phyloP scores from a whole-genome alignment of 2,888 invertebrate species.

The Julus scanicus region DNA sequence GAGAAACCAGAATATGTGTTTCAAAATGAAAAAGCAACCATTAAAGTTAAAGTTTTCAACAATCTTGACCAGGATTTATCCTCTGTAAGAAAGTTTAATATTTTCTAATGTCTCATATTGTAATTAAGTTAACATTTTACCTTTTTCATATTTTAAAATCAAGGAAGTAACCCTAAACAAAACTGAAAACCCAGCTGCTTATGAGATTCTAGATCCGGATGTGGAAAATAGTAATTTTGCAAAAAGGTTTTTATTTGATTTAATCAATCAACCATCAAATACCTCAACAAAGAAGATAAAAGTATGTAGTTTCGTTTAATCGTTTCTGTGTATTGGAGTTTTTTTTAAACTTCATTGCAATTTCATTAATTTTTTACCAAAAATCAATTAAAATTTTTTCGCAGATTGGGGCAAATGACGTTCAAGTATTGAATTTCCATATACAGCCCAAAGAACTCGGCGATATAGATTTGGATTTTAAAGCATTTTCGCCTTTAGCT shows the following conservation, averaged over 20 bases:
- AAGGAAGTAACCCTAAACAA: background rate
- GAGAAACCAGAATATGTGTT: background rate
- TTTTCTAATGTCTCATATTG: background rate
- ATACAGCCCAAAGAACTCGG: conserved; percentile 20
- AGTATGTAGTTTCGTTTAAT: background rate
- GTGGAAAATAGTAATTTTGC: background rate
- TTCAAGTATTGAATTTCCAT: background rate
- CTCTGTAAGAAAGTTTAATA: background rate
- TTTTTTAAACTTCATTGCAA: background rate
- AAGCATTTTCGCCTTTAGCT: conserved; percentile 33
- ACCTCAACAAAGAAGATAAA: too few relatives aligned
- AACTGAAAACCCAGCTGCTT: background rate
- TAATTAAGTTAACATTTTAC: background rate
- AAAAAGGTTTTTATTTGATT: too few relatives aligned
- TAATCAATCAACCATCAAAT: too few relatives aligned
- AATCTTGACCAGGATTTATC: background rate
- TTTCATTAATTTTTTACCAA: background rate
- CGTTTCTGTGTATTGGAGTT: background rate
- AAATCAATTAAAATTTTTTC: background rate
- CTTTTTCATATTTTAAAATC: background rate
- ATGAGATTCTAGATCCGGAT: background rate
- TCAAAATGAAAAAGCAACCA: background rate
- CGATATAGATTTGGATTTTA: background rate
- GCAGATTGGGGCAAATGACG: conserved; percentile 46
- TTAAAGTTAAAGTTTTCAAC: conserved; percentile 14